phyloP scores from a whole-genome alignment of 2,888 invertebrate species.

The Dynastes grantii region DNA sequence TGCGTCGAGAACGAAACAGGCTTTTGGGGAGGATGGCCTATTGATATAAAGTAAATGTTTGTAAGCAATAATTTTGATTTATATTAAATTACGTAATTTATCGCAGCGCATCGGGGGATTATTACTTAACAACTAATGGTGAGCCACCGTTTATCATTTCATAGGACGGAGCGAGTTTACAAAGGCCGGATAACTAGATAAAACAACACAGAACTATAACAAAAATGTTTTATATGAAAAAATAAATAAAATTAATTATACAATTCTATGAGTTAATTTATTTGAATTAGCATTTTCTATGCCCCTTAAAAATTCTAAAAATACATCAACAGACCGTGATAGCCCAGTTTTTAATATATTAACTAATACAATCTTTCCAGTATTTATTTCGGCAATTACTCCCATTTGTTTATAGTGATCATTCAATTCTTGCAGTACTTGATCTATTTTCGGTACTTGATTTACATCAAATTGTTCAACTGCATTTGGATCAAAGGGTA shows the following conservation, averaged over 20 bases:
- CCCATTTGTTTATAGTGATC: constrained; percentile 62
- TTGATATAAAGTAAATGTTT: constrained; percentile 72
- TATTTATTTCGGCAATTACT: too few relatives aligned
- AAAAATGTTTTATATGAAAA: too few relatives aligned
- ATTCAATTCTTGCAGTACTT: constrained; percentile 78
- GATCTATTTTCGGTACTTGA: constrained; percentile 80
- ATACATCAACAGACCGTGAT: constrained; percentile 78
- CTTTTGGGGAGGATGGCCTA: constrained; percentile 45
- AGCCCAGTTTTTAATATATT: constrained; percentile 77
- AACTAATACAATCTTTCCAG: neutral
- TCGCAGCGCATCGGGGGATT: constrained; percentile 3
- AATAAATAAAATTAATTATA: too few relatives aligned
- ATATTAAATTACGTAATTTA: neutral
- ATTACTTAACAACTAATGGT: constrained; percentile 19
- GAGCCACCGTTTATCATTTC: constrained; percentile 4
- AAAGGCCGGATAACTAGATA: neutral
- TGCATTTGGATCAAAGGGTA: constrained; percentile 83
- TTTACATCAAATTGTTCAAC: constrained; percentile 83
- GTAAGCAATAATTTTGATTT: neutral
- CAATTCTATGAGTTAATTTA: too few relatives aligned
- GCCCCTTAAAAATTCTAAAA: constrained; percentile 79
- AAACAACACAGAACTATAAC: neutral
- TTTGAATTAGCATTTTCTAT: neutral
- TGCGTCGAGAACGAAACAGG: constrained; percentile 63
- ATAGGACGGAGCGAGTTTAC: neutral